phyloP scores from a whole-genome alignment of 2,888 invertebrate species.

The Cheilosia variabilis region DNA sequence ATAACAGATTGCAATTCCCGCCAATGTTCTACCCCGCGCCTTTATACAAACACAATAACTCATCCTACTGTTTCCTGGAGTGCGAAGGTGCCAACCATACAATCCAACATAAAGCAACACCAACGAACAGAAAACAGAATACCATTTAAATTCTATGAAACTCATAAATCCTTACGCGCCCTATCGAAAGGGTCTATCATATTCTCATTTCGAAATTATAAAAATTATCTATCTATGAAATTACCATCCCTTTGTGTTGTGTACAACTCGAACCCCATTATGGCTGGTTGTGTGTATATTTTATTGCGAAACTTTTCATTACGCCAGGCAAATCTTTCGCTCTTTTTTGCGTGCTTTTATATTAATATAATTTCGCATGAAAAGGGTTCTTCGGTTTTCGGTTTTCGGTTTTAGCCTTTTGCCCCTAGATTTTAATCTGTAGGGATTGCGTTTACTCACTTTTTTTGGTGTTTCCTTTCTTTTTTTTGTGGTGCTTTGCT shows the following conservation, averaged over 20 bases:
- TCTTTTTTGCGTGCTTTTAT: conserved; percentile 43
- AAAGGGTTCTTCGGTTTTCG: conserved; percentile 39
- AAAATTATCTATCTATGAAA: conserved; percentile 56
- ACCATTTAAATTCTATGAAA: conserved; percentile 19
- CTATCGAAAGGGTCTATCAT: conserved; percentile 54
- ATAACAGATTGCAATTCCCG: not conserved
- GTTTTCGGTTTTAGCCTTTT: conserved; percentile 17
- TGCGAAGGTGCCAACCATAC: not conserved
- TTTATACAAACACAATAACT: not conserved
- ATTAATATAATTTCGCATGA: conserved; percentile 53
- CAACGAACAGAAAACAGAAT: not conserved
- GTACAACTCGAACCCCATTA: conserved; percentile 8
- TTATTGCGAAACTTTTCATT: conserved; percentile 63
- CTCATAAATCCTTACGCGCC: conserved; percentile 24
- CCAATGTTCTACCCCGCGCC: not conserved
- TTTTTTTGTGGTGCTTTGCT: conserved; percentile 16
- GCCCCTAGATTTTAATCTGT: conserved; percentile 37
- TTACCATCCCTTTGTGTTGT: conserved; percentile 21
- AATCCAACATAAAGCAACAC: not conserved
- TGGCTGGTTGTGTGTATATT: conserved; percentile 28
- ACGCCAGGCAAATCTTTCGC: conserved; percentile 11
- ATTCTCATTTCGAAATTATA: conserved; percentile 52
- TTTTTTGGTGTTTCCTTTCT: not conserved
- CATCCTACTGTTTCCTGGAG: not conserved
- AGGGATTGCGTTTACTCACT: conserved; percentile 1